These are phyloP conservation scores for Neoseiulus cucumeris DNA, from an alignment of 1,140 invertebrate genomes.

Conservation along the genomic window DNA sequence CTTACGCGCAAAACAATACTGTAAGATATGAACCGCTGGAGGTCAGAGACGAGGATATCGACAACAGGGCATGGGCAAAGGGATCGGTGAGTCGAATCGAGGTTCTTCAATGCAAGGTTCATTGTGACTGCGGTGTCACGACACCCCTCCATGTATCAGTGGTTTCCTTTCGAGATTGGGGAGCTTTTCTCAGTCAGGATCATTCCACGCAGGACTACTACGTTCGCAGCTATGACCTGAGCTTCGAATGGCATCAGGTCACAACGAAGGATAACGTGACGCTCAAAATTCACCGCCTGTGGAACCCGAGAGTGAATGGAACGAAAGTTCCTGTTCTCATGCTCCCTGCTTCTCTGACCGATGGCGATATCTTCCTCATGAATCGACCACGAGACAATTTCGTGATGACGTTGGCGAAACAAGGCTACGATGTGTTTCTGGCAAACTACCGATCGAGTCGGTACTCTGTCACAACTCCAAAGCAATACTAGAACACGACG, in stretches of 20 bases:
- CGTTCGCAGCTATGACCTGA: neutral
- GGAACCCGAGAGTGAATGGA: neutral
- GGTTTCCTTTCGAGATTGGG: no score
- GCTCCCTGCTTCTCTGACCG: neutral
- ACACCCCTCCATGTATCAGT: no score
- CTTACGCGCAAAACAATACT: no score
- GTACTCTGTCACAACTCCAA: neutral
- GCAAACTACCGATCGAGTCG: neutral
- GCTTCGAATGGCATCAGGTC: neutral
- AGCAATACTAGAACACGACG: neutral
- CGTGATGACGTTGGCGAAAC: neutral
- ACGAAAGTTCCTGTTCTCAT: neutral
- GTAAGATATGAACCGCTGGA: no score
- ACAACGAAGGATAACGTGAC: neutral
- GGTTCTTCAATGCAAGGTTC: no score
- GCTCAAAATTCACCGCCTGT: neutral
- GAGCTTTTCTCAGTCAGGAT: no score
- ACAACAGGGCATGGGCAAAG: no score
- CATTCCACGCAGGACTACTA: neutral
- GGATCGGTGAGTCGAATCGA: no score
- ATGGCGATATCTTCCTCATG: neutral
- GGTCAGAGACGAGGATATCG: no score
- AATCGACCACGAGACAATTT: neutral
- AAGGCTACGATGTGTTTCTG: neutral
- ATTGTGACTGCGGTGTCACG: no score